Base-by-base conservation (phyloP, 2,113 vertebrate species). In the Cairina moschata region DNA sequence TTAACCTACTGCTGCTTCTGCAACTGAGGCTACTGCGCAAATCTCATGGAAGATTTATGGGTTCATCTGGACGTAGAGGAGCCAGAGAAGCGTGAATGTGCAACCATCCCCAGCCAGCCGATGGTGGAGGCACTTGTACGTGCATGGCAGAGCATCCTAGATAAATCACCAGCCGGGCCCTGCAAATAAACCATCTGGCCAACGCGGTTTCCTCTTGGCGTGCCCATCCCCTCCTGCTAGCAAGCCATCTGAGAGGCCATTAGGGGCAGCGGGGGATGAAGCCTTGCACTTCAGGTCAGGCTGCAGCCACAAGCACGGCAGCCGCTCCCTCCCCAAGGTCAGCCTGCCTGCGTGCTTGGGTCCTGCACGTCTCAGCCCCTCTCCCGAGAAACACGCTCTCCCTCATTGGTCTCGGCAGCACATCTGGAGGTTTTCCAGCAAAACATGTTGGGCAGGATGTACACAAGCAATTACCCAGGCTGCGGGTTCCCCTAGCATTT, bases 161-260 rank as follows among this genome's bases (percentile, higher is more conserved):
- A 97, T 97, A 97, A 98, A 97, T 97, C 92, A 97, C 78, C 86
- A 90, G 95, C 73, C 46, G 13, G 91, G 96, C 88, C 84, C 89
- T 95, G 86, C 91, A 95, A 97, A 96, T 78, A 73, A 98, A 83
- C 98, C 97, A 98, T 98, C 97, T 98, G 97, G 96, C 95, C 90
- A 91, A 96, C 0, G 1, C 13, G 0, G 68, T 52, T 92, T 94
- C 91, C 97, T 98, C 96, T 96, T 97, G 97, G 97, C 97, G 4
- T 23, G 63, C 88, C 86, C 40, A 31, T 96, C 72, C 87, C 86
- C 94, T 97, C 96, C 97, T 90, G 92, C 96, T 46, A 94, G 91
- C 88, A 73, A 76, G 75, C 97, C 97, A 97, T 98, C 97, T 97
- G 97, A 98, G 93, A 92, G 92, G 85, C 88, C 91, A 92, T 86